Evolutionary conservation across 2,797 vertebrate species (phyloP).

Genomic region (Molossus alvarezi): DNA sequence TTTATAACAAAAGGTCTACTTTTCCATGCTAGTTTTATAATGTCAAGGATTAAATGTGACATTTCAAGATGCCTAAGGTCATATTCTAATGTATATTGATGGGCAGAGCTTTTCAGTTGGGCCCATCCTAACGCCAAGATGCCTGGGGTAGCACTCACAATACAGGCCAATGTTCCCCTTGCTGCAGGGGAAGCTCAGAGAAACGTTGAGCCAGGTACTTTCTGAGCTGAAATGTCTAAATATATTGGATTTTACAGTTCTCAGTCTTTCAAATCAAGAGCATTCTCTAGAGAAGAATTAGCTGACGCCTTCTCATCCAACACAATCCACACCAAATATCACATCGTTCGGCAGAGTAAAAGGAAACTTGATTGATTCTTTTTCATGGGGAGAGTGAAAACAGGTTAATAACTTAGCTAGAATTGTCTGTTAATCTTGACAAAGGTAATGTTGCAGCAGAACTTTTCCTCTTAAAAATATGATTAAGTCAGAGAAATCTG

Average conservation of each 20-base stretch:
- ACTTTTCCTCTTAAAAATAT: conserved; percentile 57
- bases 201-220: conserved; percentile 31
- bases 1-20: conserved; percentile 66
- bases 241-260: conserved; percentile 77
- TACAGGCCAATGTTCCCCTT: conserved; percentile 39
- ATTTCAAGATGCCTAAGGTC: conserved; percentile 61
- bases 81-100: not conserved
- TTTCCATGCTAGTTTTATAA: conserved; percentile 18
- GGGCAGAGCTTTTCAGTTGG: conserved; percentile 60
- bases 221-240: conserved; percentile 59
- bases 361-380: conserved; percentile 56
- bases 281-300: conserved; percentile 66
- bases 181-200: conserved; percentile 2
- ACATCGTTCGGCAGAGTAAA: conserved; percentile 18
- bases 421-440: conserved; percentile 50
- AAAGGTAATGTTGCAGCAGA: conserved; percentile 26
- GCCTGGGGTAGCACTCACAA: conserved; percentile 20
- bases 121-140: not conserved
- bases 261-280: conserved; percentile 57
- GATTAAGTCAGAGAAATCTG: conserved; percentile 7
- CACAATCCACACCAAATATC: conserved; percentile 11
- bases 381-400: conserved; percentile 40
- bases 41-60: conserved; percentile 39
- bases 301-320: conserved; percentile 37
- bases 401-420: conserved; percentile 69